These are phyloP conservation scores for Pyrocephalus nanus DNA, from an alignment of 2,797 vertebrate genomes.

Conservation along the genomic window DNA sequence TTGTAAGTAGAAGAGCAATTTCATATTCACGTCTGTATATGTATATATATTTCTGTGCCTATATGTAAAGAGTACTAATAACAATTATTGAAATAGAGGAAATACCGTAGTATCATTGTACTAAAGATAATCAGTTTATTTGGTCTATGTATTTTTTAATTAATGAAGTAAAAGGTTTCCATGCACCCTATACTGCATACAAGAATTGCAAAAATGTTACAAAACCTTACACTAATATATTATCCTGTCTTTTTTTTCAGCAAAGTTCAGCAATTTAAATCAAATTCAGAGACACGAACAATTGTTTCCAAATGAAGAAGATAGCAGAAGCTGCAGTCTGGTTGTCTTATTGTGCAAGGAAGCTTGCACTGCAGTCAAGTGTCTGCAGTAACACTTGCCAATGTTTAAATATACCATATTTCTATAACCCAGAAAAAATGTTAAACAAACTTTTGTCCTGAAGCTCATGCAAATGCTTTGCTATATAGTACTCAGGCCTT, in stretches of 20 bases:
- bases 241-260: slow-evolving; percentile 2
- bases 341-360: not conserved
- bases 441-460: not conserved
- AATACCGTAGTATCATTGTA: not conserved
- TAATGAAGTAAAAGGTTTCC: not conserved
- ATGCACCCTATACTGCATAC: not conserved
- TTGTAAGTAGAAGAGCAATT: no score
- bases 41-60: not conserved
- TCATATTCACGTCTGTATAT: not conserved
- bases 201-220: not conserved
- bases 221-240: not conserved
- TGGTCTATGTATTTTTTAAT: not conserved
- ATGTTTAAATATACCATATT: not conserved
- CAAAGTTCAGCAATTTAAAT: not conserved
- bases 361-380: not conserved
- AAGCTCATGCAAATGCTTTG: not conserved
- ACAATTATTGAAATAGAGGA: not conserved
- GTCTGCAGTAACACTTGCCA: not conserved
- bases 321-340: not conserved
- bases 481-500: not conserved
- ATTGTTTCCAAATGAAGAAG: not conserved
- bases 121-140: not conserved
- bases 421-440: not conserved
- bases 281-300: not conserved
- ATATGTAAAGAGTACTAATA: not conserved